A percentile compares a stretch with the other conserved stretches of the same genome.
Evolutionary conservation across 2,888 invertebrate species (phyloP).

Genomic region (Drosophila neoperkinsi): DNA sequence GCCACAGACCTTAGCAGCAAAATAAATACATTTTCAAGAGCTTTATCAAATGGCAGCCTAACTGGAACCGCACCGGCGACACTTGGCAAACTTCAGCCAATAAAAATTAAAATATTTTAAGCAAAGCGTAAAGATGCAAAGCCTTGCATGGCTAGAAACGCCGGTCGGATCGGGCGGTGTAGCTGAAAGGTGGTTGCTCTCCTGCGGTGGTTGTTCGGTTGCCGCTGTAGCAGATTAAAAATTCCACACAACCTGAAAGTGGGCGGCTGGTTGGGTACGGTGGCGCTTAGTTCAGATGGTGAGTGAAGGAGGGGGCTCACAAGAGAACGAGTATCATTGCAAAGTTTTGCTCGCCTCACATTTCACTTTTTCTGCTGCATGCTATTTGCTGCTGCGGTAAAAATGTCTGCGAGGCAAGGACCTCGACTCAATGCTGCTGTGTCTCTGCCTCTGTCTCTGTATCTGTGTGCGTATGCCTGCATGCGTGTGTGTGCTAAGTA

Average conservation of each 20-base stretch:
- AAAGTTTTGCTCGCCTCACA: conserved; percentile 66
- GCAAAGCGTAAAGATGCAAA: conserved; percentile 78
- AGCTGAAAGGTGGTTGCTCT: conserved; percentile 23
- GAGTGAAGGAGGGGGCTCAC: not conserved
- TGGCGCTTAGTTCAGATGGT: not conserved
- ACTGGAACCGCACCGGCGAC: conserved; percentile 49
- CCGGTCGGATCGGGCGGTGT: not conserved
- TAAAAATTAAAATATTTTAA: conserved; percentile 80
- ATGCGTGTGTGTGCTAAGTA: conserved; percentile 62
- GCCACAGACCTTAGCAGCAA: conserved; percentile 54
- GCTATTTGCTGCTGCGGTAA: conserved; percentile 70
- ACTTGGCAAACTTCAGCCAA: conserved; percentile 73
- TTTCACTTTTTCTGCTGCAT: conserved; percentile 55
- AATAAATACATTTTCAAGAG: conserved; percentile 77
- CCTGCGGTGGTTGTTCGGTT: conserved; percentile 54
- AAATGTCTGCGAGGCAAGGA: conserved; percentile 68
- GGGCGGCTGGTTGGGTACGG: conserved; percentile 10
- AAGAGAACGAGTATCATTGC: conserved; percentile 70
- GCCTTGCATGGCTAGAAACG: conserved; percentile 62
- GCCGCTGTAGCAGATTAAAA: conserved; percentile 73
- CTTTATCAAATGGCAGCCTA: conserved; percentile 67
- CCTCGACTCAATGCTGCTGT: conserved; percentile 37
- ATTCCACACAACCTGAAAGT: conserved; percentile 75
- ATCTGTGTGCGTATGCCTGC: conserved; percentile 13
- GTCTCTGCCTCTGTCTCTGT: conserved; percentile 9